Percentiles rank a stretch among this genome's conserved stretches.
Conservation (phyloP, 1,140 invertebrate genomes). For the Armadillidium nasatum region DNA sequence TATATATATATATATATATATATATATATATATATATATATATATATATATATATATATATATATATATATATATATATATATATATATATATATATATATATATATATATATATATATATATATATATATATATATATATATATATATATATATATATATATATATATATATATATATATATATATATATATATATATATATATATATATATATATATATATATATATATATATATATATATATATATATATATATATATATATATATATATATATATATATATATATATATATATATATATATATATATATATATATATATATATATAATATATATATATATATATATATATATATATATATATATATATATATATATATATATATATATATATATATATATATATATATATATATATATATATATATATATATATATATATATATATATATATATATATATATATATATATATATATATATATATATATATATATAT, state of each 20-base stretch:
- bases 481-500: no score
- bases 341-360: conserved; percentile 25
- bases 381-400: no score
- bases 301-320: conserved; percentile 32
- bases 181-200: conserved; percentile 32
- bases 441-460: no score
- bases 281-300: conserved; percentile 31
- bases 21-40: conserved; percentile 3
- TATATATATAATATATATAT: conserved; percentile 24
- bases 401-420: no score
- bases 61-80: conserved; percentile 4
- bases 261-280: conserved; percentile 34
- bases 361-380: conserved; percentile 25
- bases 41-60: not conserved
- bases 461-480: no score
- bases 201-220: conserved; percentile 32
- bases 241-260: not conserved
- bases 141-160: conserved; percentile 32
- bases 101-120: conserved; percentile 9
- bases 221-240: conserved; percentile 9
- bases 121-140: conserved; percentile 5
- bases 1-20: not conserved
- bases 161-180: conserved; percentile 32
- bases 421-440: no score
- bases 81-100: conserved; percentile 10